Conservation (phyloP, 1,140 invertebrate genomes). For the Neotoxoptera formosana region DNA sequence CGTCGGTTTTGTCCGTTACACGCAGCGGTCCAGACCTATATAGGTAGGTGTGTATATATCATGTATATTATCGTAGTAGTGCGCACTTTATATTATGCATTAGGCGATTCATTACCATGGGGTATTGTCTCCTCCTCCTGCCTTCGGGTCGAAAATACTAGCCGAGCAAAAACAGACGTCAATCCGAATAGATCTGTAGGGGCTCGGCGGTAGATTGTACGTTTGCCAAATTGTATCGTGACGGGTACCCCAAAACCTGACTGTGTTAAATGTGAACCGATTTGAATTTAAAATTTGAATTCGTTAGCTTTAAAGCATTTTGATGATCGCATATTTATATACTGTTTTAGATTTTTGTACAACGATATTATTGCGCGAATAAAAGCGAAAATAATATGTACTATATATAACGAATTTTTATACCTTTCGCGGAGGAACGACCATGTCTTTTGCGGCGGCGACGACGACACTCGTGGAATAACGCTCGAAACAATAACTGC, state of each 20-base stretch:
- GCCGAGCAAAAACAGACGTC: neutral
- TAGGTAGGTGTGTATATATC: neutral
- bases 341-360: neutral
- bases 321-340: too few species aligned
- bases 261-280: too few species aligned
- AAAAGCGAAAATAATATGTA: neutral
- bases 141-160: neutral
- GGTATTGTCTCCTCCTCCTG: too few species aligned
- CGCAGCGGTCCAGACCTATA: neutral
- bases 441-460: neutral
- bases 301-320: neutral
- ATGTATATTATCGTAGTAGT: neutral
- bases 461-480: neutral
- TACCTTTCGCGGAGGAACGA: neutral
- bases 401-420: too few species aligned
- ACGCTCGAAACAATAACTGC: neutral
- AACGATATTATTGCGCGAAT: neutral
- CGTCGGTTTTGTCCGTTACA: neutral
- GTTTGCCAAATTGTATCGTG: too few species aligned
- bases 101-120: neutral
- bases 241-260: too few species aligned
- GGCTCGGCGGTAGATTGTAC: too few species aligned
- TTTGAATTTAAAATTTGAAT: too few species aligned
- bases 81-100: neutral
- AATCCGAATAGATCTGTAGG: too few species aligned